Percentiles rank a stretch among this genome's conserved stretches.
Conservation (phyloP, 2,113 vertebrate species). For the Zeus faber region DNA sequence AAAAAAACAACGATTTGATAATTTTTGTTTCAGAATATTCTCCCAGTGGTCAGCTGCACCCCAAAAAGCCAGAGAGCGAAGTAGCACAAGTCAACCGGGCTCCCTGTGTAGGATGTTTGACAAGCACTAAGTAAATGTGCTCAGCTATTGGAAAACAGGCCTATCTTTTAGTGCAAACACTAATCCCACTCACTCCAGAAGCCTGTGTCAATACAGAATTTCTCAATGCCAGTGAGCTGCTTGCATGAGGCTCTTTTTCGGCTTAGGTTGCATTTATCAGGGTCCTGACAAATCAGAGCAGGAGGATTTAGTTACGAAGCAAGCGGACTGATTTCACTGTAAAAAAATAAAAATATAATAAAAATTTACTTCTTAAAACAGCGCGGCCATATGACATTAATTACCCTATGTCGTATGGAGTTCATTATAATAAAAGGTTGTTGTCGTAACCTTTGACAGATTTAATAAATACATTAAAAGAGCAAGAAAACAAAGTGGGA, state of each 20-base stretch:
- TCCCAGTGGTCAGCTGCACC: conserved; percentile 1
- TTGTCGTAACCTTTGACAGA: too few species aligned
- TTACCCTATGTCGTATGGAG: too few species aligned
- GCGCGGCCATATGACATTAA: too few species aligned
- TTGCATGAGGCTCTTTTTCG: conserved; percentile 9
- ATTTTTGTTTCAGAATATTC: too few species aligned
- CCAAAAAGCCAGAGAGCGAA: neutral
- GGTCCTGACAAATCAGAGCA: neutral
- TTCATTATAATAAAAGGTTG: too few species aligned
- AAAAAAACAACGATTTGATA: too few species aligned
- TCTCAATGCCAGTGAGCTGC: conserved; percentile 26
- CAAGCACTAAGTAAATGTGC: conserved; percentile 65
- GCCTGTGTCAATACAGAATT: conserved; percentile 54
- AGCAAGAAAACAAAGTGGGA: too few species aligned
- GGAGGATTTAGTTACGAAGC: neutral
- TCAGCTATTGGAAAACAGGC: conserved; percentile 58
- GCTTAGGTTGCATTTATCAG: neutral
- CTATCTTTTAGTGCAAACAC: conserved; percentile 69
- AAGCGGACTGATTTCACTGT: neutral
- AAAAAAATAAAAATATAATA: neutral
- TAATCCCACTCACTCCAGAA: conserved; percentile 50
- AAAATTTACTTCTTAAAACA: too few species aligned
- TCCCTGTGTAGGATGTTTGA: conserved; percentile 60
- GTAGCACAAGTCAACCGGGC: conserved; percentile 35
- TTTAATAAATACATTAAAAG: too few species aligned